phyloP scores from a whole-genome alignment of 2,888 invertebrate species.

The Dimorphilus gyrociliatus region DNA sequence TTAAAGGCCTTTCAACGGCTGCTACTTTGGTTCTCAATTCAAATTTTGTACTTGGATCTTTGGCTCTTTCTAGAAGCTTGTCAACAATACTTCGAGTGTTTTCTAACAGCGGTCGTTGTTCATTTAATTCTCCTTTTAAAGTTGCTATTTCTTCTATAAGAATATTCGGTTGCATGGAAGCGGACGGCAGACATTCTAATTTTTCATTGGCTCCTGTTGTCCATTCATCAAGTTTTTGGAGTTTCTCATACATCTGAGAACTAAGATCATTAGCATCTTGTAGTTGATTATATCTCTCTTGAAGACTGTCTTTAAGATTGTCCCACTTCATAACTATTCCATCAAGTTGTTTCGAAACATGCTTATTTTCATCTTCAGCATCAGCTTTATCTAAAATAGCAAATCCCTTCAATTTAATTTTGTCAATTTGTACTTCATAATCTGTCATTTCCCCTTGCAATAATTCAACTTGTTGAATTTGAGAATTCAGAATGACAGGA shows the following conservation, averaged over 20 bases:
- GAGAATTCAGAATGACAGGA: slow-evolving; percentile 82
- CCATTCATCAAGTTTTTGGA: slow-evolving; percentile 66
- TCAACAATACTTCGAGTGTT: slow-evolving; percentile 2
- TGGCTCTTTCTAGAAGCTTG: slow-evolving; percentile 17
- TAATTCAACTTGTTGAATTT: slow-evolving; percentile 73
- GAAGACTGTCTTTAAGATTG: slow-evolving; percentile 58
- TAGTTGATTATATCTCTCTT: slow-evolving; percentile 69
- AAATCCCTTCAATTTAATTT: slow-evolving; percentile 63
- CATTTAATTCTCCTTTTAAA: too few relatives aligned
- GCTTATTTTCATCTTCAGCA: slow-evolving; percentile 33
- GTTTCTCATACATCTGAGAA: slow-evolving; percentile 74
- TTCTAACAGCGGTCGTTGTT: too few relatives aligned
- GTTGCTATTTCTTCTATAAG: too few relatives aligned
- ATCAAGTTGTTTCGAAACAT: slow-evolving; percentile 40
- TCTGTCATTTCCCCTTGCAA: slow-evolving; percentile 82
- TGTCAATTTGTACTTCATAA: slow-evolving; percentile 73
- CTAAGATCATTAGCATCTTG: slow-evolving; percentile 83
- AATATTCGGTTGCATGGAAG: slow-evolving; percentile 46
- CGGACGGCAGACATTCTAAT: slow-evolving; percentile 55
- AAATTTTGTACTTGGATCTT: slow-evolving; percentile 57
- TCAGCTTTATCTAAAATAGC: slow-evolving; percentile 50
- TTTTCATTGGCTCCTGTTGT: slow-evolving; percentile 69
- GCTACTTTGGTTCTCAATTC: slow-evolving; percentile 76
- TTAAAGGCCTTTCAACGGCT: slow-evolving; percentile 69
- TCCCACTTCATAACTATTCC: slow-evolving; percentile 58